Evolutionary conservation across 2,797 vertebrate species (phyloP).

Genomic region (Neoniphon sammara): DNA sequence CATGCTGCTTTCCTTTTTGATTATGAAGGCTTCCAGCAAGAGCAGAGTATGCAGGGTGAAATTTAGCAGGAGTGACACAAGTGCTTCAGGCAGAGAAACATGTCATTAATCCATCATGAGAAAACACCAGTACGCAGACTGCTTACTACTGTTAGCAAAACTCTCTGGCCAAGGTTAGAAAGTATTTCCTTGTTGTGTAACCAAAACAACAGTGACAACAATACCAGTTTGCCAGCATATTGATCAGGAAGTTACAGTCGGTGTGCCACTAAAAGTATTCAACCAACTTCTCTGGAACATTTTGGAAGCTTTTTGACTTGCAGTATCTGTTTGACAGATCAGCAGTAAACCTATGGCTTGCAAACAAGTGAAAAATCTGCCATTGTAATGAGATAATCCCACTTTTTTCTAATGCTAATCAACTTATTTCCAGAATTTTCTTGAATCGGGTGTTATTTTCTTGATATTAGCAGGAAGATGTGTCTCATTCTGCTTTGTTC

Average conservation of each 20-base stretch:
- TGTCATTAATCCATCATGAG: conserved; percentile 4
- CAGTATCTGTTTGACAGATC: background rate
- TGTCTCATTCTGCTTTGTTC: too few relatives aligned
- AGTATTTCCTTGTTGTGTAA: conserved; percentile 13
- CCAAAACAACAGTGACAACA: background rate
- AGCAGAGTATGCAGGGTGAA: background rate
- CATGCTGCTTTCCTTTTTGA: conserved; percentile 11
- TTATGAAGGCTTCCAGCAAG: conserved; percentile 1
- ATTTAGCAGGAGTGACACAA: conserved; percentile 15
- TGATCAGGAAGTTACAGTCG: background rate
- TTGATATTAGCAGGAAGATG: too few relatives aligned
- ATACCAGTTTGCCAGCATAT: background rate
- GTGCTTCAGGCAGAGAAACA: conserved; percentile 20
- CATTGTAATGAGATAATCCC: too few relatives aligned
- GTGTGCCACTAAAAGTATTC: too few relatives aligned
- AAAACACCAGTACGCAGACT: conserved; percentile 33
- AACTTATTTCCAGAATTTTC: too few relatives aligned
- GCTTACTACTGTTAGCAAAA: conserved; percentile 10
- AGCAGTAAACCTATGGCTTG: background rate
- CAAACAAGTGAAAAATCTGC: too few relatives aligned
- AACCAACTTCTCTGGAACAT: too few relatives aligned
- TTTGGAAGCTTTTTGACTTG: background rate
- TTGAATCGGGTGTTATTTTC: too few relatives aligned
- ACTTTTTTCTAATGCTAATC: too few relatives aligned
- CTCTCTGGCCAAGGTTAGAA: conserved; percentile 12